Conservation (phyloP, 2,888 invertebrate genomes). For the Nipponacmea schrenckii region DNA sequence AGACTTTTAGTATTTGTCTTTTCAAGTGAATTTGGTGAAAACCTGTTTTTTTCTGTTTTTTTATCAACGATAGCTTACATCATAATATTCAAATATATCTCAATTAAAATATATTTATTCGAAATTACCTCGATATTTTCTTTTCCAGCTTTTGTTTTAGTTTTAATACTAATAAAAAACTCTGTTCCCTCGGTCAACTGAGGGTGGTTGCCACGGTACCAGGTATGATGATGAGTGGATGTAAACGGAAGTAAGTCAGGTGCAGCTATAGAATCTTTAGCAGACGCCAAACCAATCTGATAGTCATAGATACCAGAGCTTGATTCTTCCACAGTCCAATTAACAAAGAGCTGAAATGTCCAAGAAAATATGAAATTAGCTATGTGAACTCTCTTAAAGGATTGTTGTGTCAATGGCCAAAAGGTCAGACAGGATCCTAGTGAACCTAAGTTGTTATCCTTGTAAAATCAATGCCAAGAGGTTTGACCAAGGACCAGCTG, state of each 20-base stretch:
- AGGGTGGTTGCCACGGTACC: slow-evolving; percentile 34
- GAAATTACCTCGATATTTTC: slow-evolving; percentile 27
- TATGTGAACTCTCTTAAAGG: too few species aligned
- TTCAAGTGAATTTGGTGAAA: too few species aligned
- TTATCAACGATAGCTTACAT: too few species aligned
- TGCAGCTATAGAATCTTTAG: slow-evolving; percentile 19
- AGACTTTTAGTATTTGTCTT: too few species aligned
- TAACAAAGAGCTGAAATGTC: slow-evolving; percentile 33
- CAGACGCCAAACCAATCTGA: slow-evolving; percentile 41
- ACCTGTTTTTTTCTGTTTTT: too few species aligned
- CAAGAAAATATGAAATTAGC: neutral
- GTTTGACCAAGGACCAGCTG: too few species aligned
- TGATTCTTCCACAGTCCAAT: slow-evolving; percentile 39
- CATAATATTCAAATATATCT: too few species aligned
- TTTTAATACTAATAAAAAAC: slow-evolving; percentile 46
- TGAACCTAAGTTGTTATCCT: too few species aligned
- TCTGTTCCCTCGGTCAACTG: slow-evolving; percentile 38
- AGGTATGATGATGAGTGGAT: slow-evolving; percentile 40
- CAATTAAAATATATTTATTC: too few species aligned
- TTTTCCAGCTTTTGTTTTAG: slow-evolving; percentile 39
- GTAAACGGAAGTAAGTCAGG: slow-evolving; percentile 38
- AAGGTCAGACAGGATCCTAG: too few species aligned
- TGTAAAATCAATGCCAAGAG: too few species aligned
- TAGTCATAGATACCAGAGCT: slow-evolving; percentile 41
- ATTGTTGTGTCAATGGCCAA: too few species aligned